Evolutionary conservation across 1,140 invertebrate species (phyloP).

Genomic region (Bradysia coprophila): DNA sequence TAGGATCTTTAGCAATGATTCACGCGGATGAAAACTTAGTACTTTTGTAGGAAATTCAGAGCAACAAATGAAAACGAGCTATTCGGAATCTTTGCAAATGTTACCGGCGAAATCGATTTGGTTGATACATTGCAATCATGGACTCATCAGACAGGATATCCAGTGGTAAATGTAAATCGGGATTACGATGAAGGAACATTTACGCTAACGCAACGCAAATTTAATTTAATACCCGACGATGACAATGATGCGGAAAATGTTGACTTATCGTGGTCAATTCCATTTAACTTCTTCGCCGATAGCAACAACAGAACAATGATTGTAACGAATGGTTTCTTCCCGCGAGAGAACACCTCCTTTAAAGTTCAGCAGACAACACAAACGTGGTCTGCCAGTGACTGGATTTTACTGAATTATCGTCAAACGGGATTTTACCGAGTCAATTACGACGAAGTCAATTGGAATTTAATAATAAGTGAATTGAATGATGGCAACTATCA

Average conservation of each 20-base stretch:
- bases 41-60: too few species aligned
- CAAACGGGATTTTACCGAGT: slow-evolving; percentile 58
- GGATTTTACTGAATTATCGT: slow-evolving; percentile 50
- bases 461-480: slow-evolving; percentile 35
- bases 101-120: too few species aligned
- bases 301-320: slow-evolving; percentile 1
- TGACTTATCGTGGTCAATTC: slow-evolving; percentile 32
- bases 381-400: slow-evolving; percentile 19
- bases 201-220: slow-evolving; percentile 29
- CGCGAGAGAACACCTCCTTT: slow-evolving; percentile 26
- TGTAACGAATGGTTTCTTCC: slow-evolving; percentile 26
- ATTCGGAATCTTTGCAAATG: too few species aligned
- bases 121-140: too few species aligned
- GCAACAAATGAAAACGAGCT: too few species aligned
- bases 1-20: too few species aligned
- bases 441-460: slow-evolving; percentile 49
- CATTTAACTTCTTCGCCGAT: slow-evolving; percentile 33
- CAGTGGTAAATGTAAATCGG: slow-evolving; percentile 42
- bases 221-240: slow-evolving; percentile 28
- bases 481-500: slow-evolving; percentile 29
- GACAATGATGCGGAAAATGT: slow-evolving; percentile 7
- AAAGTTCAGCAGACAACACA: slow-evolving; percentile 12
- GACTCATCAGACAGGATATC: slow-evolving; percentile 81
- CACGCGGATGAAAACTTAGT: too few species aligned
- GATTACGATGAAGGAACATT: not conserved